These are phyloP conservation scores for Sternotherus odoratus DNA, from an alignment of 2,797 vertebrate genomes.

Conservation along the genomic window DNA sequence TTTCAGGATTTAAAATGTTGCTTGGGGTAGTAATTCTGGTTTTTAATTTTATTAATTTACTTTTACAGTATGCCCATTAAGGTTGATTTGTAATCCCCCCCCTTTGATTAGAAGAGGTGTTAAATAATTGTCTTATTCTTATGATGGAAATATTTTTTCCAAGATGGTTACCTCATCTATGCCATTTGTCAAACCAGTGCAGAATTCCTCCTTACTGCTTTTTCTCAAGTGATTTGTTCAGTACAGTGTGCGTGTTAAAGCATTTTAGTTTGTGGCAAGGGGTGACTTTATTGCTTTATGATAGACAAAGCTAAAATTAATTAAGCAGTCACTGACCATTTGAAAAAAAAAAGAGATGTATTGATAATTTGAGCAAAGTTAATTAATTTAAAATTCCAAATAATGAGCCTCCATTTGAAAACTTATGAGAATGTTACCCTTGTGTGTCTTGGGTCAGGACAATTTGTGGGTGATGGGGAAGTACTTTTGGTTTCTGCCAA, in stretches of 20 bases:
- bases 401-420: neutral
- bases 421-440: neutral
- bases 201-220: neutral
- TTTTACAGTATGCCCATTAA: neutral
- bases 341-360: neutral
- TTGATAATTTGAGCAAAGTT: neutral
- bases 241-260: neutral
- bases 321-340: neutral
- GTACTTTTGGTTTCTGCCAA: neutral
- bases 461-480: neutral
- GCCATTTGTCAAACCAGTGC: neutral
- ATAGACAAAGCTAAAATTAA: neutral
- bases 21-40: neutral
- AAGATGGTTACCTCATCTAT: neutral
- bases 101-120: neutral
- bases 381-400: neutral
- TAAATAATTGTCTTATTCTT: neutral
- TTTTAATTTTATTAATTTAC: neutral
- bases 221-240: neutral
- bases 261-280: neutral
- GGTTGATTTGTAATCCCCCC: neutral
- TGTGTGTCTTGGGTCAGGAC: neutral
- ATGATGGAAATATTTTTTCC: neutral
- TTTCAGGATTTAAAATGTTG: neutral
- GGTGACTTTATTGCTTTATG: neutral